Evolutionary conservation across 2,797 vertebrate species (phyloP), one percentile per base, ranked within the genome.

Genomic region (Chromis chromis): DNA sequence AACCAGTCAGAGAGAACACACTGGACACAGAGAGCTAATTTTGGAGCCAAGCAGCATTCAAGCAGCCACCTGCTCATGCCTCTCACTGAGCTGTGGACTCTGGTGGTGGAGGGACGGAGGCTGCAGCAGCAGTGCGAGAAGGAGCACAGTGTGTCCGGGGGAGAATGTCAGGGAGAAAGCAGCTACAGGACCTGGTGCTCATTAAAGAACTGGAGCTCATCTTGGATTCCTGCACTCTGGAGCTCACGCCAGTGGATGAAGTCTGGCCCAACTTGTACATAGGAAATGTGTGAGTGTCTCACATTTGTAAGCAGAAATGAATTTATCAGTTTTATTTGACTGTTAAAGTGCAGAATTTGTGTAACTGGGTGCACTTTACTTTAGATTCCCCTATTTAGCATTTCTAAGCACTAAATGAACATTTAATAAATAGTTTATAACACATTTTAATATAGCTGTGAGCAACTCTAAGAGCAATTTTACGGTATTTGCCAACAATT

Each of bases 181-280:
- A 83, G 67, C 88, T 49, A 74, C 87, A 81, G 56, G 87, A 91
- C 60, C 76, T 88, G 55, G 83, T 60, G 62, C 82, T 91, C 69
- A 87, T 96, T 76, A 94, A 91, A 85, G 94, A 96, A 59, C 88
- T 92, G 75, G 93, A 95, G 90, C 89, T 70, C 76, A 91, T 94
- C 89, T 89, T 94, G 93, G 95, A 96, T 86, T 94, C 90, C 83
- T 96, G 96, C 84, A 82, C 87, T 27, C 67, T 95, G 76, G 94
- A 94, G 56, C 93, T 94, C 61, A 94, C 91, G 19, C 90, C 94
- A 19, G 65, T 95, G 70, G 94, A 95, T 80, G 95, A 96, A 91
- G 94, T 95, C 79, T 95, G 94, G 94, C 92, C 95, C 74, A 93
- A 93, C 89, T 83, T 96, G 75, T 95, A 79, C 92, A 92, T 94